These are phyloP conservation scores for Clarias fuscus DNA, from an alignment of 2,797 vertebrate genomes.

Conservation along the genomic window DNA sequence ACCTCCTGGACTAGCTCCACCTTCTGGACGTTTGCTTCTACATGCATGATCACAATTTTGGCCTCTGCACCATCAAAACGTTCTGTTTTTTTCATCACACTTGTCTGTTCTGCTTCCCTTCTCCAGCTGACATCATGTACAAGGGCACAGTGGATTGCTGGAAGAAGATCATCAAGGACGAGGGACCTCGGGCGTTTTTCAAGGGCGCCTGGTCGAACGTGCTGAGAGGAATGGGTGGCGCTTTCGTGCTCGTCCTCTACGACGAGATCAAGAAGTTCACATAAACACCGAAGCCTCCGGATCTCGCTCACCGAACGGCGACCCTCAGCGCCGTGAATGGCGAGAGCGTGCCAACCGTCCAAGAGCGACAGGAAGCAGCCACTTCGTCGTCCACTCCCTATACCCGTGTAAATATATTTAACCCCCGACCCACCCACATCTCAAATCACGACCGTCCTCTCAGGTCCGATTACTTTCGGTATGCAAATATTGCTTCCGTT, in stretches of 20 bases:
- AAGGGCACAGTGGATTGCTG: slow-evolving; percentile 96
- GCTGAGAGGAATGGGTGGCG: slow-evolving; percentile 96
- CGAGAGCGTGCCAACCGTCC: slow-evolving; percentile 15
- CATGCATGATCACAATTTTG: no score
- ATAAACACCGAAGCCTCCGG: slow-evolving; percentile 68
- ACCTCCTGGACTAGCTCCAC: no score
- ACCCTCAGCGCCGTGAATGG: slow-evolving; percentile 69
- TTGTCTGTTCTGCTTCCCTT: slow-evolving; percentile 31
- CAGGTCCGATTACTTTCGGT: slow-evolving; percentile 26
- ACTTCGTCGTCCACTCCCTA: slow-evolving; percentile 48
- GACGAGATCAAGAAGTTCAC: slow-evolving; percentile 97
- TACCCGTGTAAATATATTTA: slow-evolving; percentile 64
- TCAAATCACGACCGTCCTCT: slow-evolving; percentile 31
- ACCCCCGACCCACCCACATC: slow-evolving; percentile 43
- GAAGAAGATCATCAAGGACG: slow-evolving; percentile 95
- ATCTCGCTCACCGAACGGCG: slow-evolving; percentile 59
- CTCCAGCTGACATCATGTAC: slow-evolving; percentile 98
- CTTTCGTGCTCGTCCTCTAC: slow-evolving; percentile 98
- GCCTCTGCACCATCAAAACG: no score
- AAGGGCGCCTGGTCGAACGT: slow-evolving; percentile 99
- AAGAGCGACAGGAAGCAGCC: slow-evolving; percentile 29
- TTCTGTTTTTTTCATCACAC: not conserved
- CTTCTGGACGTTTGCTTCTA: not conserved
- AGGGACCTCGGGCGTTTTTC: slow-evolving; percentile 93
- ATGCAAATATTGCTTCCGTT: not conserved